Conservation (phyloP, 92 coral and sea anemone genomes). For the Meandrina meandrites region DNA sequence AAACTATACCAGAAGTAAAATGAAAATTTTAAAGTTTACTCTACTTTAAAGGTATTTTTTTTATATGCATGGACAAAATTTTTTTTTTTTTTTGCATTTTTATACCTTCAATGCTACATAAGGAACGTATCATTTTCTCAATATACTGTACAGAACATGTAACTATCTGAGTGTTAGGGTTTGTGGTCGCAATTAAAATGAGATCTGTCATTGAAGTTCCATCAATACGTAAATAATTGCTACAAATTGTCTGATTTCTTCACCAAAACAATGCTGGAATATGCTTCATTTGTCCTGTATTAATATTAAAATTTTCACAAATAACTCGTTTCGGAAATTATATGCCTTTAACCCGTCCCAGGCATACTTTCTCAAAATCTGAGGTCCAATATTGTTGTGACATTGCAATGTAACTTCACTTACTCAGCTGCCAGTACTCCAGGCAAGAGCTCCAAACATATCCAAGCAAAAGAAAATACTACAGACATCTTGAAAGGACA, state of each 20-base stretch:
- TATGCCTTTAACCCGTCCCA: not conserved
- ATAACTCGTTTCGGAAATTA: too few species aligned
- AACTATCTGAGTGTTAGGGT: not conserved
- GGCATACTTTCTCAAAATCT: not conserved
- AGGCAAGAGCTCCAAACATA: not conserved
- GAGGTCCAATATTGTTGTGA: not conserved
- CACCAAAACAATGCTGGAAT: not conserved
- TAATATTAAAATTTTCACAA: too few species aligned
- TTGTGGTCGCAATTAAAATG: too few species aligned
- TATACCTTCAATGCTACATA: not conserved
- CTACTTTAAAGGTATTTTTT: too few species aligned
- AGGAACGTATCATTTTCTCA: too few species aligned
- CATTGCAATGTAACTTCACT: not conserved
- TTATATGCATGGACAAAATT: too few species aligned
- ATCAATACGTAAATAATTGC: not conserved
- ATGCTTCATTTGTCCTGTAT: not conserved
- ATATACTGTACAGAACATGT: too few species aligned
- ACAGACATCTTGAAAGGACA: not conserved
- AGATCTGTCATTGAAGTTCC: not conserved
- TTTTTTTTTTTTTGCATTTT: not conserved
- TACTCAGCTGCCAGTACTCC: not conserved
- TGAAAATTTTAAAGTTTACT: not conserved
- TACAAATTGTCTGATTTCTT: not conserved
- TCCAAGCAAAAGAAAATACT: not conserved
- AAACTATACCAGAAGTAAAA: too few species aligned